Evolutionary conservation across 1,140 invertebrate species (phyloP).

Genomic region (Aphelinus atriplicis): DNA sequence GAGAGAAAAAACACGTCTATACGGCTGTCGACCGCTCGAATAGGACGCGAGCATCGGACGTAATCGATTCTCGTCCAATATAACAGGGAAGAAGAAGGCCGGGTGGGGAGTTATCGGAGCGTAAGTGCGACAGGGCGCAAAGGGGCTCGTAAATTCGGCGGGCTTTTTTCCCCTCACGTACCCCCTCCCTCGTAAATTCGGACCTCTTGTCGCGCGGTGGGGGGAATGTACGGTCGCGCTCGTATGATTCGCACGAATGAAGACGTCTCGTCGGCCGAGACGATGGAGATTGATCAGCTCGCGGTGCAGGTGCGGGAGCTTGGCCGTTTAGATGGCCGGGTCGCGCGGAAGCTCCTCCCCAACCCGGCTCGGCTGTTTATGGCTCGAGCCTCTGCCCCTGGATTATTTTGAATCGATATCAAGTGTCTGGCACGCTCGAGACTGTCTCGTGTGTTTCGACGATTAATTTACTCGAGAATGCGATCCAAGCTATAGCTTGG

Average conservation of each 20-base stretch:
- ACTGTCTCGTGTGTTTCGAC: not conserved
- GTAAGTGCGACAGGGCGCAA: too few species aligned
- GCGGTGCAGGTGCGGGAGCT: too few species aligned
- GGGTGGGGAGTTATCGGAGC: not conserved
- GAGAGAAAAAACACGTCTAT: too few species aligned
- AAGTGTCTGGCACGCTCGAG: not conserved
- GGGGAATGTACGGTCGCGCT: not conserved
- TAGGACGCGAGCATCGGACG: constrained; percentile 34
- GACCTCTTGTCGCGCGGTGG: constrained; percentile 15
- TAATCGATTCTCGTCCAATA: constrained; percentile 26
- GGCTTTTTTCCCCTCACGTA: not conserved
- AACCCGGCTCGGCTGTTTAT: too few species aligned
- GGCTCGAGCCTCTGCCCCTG: too few species aligned
- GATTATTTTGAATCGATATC: too few species aligned
- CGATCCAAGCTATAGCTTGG: too few species aligned
- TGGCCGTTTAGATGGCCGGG: too few species aligned
- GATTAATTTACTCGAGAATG: too few species aligned
- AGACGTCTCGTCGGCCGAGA: not conserved
- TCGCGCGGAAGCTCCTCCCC: too few species aligned
- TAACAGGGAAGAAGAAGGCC: constrained; percentile 1
- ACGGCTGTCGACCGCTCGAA: not conserved
- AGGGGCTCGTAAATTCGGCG: not conserved
- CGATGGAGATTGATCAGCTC: too few species aligned
- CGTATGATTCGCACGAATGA: constrained; percentile 30
- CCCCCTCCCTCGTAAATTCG: constrained; percentile 18